A percentile compares a stretch with the other conserved stretches of the same genome.
Conservation (phyloP, 1,140 invertebrate species). For the Polypedilum vanderplanki region DNA sequence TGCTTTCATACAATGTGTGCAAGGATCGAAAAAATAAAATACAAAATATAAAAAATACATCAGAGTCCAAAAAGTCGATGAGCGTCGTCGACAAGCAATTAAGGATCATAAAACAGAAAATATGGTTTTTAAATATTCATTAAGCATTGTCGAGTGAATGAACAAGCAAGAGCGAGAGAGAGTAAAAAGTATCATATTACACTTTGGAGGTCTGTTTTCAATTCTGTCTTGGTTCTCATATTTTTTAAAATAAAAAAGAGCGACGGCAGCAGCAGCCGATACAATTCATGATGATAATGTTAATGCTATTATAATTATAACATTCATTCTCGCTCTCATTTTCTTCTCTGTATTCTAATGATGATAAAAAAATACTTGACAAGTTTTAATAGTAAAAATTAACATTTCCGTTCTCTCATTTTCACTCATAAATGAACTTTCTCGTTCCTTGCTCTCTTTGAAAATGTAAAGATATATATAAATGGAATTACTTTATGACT, state of each 20-base stretch:
- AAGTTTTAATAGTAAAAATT: background rate
- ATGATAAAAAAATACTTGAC: background rate
- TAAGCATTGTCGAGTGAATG: background rate
- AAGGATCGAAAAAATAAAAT: too few species aligned
- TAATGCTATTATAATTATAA: too few species aligned
- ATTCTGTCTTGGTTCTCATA: background rate
- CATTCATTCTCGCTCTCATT: too few species aligned
- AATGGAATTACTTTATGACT: background rate
- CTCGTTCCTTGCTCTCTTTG: background rate
- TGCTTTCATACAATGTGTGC: too few species aligned
- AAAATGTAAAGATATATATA: background rate
- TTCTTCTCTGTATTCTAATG: too few species aligned
- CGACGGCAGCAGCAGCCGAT: too few species aligned
- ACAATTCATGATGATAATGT: too few species aligned
- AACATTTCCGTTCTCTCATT: background rate
- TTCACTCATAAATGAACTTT: background rate
- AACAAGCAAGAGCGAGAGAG: background rate
- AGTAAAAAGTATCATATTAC: slow-evolving; percentile 21
- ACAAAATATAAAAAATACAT: background rate
- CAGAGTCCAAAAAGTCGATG: background rate
- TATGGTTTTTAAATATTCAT: slow-evolving; percentile 15
- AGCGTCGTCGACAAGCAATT: slow-evolving; percentile 21
- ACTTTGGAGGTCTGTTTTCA: slow-evolving; percentile 1
- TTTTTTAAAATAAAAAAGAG: too few species aligned
- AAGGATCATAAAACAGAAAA: slow-evolving; percentile 24